Base-by-base conservation (phyloP, 2,888 invertebrate species). In the Chymomyza caudatula region DNA sequence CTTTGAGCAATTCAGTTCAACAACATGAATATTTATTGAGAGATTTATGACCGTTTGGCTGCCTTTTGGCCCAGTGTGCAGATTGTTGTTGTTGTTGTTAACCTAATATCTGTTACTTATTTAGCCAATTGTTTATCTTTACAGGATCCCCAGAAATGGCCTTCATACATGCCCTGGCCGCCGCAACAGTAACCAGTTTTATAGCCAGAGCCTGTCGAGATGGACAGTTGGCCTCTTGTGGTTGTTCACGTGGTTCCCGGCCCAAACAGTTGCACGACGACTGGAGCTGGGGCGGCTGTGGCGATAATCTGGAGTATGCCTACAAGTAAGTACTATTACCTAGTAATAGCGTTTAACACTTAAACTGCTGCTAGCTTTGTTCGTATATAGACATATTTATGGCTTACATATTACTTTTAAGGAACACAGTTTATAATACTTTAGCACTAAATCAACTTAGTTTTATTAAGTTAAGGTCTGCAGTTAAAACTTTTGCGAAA, bases 201-300 rank as follows among this genome's bases (percentile, higher is more conserved):
- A 93, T 99, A 65, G 95, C 97, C 22, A 92, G 98, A 51, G 95
- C 97, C 2, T 98, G 98, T 88, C 93, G 97, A 59, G 97, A 98
- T 87, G 98, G 98, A 0, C 94, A 96, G 69, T 92, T 98, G 62
- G 93, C 95, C 3, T 96, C 96, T 60, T 98, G 98, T 88, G 96
- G 97, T 23, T 98, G 98, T 90, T 96, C 96, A 58, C 92, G 95
- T 19, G 95, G 96, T 56, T 92, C 93, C 3, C 91, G 98, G 54
- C 98, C 98, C 4, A 93, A 94, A 78, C 95, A 96, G 88, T 92
- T 98, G 63, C 95, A 96, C 81, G 93, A 94, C 62, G 97, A 98
- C 87, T 99, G 98, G 98, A 95, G 97, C 55, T 99, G 99, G 99
- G 98, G 98, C 29, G 99, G 99, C 22, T 99, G 98, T 86, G 98